A percentile compares a stretch with the other conserved stretches of the same genome.
These are phyloP conservation scores for Manis crassicaudata DNA, from an alignment of 2,797 vertebrate genomes.

Conservation along the genomic window DNA sequence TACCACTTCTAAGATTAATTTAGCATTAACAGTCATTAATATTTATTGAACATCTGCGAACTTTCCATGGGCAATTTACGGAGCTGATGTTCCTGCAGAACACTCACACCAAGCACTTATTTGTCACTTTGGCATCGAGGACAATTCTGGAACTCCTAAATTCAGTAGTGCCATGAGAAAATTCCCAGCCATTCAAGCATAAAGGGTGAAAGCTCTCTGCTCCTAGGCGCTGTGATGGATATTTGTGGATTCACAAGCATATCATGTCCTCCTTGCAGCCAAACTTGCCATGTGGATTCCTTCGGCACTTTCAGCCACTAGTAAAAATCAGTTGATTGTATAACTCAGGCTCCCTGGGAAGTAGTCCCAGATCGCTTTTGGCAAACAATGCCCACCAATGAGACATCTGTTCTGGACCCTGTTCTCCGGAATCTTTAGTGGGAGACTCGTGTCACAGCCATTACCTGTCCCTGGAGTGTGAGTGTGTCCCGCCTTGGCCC, in stretches of 20 bases:
- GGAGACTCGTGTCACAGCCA: fast-evolving
- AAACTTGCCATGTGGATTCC: not conserved
- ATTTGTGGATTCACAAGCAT: fast-evolving
- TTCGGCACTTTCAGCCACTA: not conserved
- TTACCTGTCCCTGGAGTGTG: too few relatives aligned
- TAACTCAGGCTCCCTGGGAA: not conserved
- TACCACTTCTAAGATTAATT: not conserved
- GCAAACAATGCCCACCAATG: not conserved
- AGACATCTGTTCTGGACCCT: not conserved
- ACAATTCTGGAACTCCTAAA: not conserved
- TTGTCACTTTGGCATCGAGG: too few relatives aligned
- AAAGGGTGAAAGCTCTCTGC: not conserved
- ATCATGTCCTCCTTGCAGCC: fast-evolving
- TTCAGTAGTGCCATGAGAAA: not conserved
- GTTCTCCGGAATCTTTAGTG: not conserved
- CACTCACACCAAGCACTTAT: not conserved
- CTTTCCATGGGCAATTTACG: not conserved
- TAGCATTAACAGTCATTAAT: not conserved
- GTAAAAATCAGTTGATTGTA: not conserved
- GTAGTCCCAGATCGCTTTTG: not conserved
- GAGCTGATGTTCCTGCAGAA: not conserved
- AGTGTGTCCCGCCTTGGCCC: fast-evolving
- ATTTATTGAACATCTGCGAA: not conserved
- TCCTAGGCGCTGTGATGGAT: fast-evolving
- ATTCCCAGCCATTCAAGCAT: too few relatives aligned